Base-by-base conservation (phyloP, 2,888 invertebrate genomes). In the Andrena bucephala region DNA sequence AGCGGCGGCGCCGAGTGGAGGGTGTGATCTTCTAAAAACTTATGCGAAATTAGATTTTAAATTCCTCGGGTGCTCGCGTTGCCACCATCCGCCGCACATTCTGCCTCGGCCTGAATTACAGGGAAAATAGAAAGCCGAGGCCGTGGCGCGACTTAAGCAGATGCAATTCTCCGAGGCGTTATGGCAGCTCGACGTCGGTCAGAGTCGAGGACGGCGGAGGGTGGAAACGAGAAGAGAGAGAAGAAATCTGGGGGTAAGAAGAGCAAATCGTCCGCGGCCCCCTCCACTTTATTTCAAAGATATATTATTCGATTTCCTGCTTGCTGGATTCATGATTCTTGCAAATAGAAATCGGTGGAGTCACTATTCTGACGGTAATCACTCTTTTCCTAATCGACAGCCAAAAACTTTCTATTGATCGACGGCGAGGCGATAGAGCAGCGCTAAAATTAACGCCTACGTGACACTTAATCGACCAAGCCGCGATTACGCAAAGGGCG, bases 21-120 rank as follows among this genome's bases (percentile, higher is more conserved):
- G 80, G 62, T 74, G 78, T 73, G 80, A 81, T 85, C 81, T 86
- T 88, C 85, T 84, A 84, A 87, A 91, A 92, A 91, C 87, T 92
- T 89, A 87, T 85, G 84, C 85, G 85, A 91, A 92, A 92, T 92
- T 92, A 90, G 90, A 90, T 90, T 91, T 92, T 89, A 89, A 92
- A 92, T 92, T 92, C 86, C 83, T 85, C 80, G 81, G 84, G 57
- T 63, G 60, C 74, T 57, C 74, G 52, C 73, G 66, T 71, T 69
- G 65, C 66, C 36, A 27, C 59, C 76, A 59, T 29, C 76, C 74
- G 62, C 62, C 57, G 50, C 65, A 24, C 20, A 33, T 65, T 27
- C 24, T 36, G 20, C 68, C 60, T 20, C 65, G 70, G 36, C 65
- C 75, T 52, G 84, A 89, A 89, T 87, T 86, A 80, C 79, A 62